Evolutionary conservation across 1,140 invertebrate species (phyloP), one percentile per base, ranked within the genome.

Genomic region (Pseudobourletiella spinata): DNA sequence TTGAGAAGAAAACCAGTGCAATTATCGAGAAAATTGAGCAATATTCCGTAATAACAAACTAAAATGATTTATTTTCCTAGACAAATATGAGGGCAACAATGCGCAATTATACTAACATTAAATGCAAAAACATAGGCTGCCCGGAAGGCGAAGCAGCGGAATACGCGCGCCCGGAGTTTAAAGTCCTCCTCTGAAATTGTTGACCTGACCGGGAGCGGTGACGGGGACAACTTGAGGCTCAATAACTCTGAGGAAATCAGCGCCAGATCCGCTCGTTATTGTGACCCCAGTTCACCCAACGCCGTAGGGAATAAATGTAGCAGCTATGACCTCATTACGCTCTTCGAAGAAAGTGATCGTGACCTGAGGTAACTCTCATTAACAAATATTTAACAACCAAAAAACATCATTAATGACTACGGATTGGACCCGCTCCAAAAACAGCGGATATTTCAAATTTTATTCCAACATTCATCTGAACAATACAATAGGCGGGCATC

Each of bases 1-100:
- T 69, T 3, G 64, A 69, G 43, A 61, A 64, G 28, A 64, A 65
- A 52, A 59, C 64, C 2, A 44, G 54, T 18, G 64, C 66, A 15
- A 60, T 66, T 16, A 59, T 69, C 46, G 59, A 57, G 22, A 61
- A 64, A 51, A 65, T 66, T 57, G 68, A 66, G 42, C 61, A 63
- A 25, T 69, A 55, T 59, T 51, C 59, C n/a, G 54, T 65, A 57
- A 29, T n/a, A 24, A 29, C 15, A 43, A n/a, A n/a, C n/a, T n/a
- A n/a, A n/a, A n/a, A n/a, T n/a, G n/a, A n/a, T n/a, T n/a, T n/a
- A n/a, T n/a, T n/a, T n/a, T n/a, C n/a, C n/a, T n/a, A n/a, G n/a
- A n/a, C n/a, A n/a, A n/a, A n/a, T n/a, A n/a, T n/a, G n/a, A n/a
- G n/a, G n/a, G n/a, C n/a, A n/a, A n/a, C n/a, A n/a, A n/a, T n/a